These are phyloP conservation scores for Silvanus unidentatus DNA, from an alignment of 2,888 invertebrate species.

Conservation along the genomic window DNA sequence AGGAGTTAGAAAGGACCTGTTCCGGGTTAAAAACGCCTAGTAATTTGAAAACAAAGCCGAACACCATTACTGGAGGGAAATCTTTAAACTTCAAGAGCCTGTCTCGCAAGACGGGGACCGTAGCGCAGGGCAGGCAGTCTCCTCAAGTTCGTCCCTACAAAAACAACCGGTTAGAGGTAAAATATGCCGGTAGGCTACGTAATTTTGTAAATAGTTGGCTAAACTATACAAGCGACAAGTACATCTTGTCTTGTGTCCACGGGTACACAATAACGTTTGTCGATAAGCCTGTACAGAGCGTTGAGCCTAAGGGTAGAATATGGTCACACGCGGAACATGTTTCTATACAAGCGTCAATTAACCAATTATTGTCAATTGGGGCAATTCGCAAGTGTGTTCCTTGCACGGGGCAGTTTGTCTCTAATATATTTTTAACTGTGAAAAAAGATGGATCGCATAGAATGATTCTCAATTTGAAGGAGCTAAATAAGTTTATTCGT, in stretches of 20 bases:
- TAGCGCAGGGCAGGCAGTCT: too few species aligned
- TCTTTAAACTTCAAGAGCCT: constrained; percentile 10
- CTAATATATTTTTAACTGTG: background rate
- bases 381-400: constrained; percentile 7
- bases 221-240: background rate
- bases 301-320: constrained; percentile 2
- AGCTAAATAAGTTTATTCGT: too few species aligned
- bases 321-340: constrained; percentile 6
- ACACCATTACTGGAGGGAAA: background rate
- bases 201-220: constrained; percentile 5
- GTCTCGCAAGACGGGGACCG: too few species aligned
- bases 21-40: constrained; percentile 5
- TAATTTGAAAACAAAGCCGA: background rate
- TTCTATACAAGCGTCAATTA: background rate
- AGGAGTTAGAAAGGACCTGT: constrained; percentile 6
- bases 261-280: constrained; percentile 3
- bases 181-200: constrained; percentile 3
- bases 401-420: constrained; percentile 3
- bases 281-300: constrained; percentile 4
- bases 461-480: constrained; percentile 8
- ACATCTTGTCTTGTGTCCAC: constrained; percentile 7
- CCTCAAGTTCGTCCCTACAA: background rate
- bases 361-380: constrained; percentile 9
- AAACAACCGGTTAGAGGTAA: background rate
- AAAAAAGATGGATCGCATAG: background rate